Evolutionary conservation across 1,140 invertebrate species (phyloP).

Genomic region (Heliothis subflexa): DNA sequence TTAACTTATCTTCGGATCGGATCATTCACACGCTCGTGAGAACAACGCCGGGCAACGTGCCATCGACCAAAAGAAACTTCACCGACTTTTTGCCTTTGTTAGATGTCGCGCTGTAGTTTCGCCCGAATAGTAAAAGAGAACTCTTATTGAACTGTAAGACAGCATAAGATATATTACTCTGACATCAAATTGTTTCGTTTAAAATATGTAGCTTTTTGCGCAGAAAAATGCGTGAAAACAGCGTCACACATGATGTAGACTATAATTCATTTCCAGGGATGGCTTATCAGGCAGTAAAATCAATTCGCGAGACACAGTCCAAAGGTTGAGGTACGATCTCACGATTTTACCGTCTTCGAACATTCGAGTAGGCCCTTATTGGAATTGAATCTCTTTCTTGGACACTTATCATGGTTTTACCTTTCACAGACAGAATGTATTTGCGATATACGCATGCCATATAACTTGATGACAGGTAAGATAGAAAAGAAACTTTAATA

Average conservation of each 20-base stretch:
- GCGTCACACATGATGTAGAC: background rate
- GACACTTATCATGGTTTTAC: background rate
- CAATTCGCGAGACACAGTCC: constrained; percentile 25
- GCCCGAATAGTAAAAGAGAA: constrained; percentile 28
- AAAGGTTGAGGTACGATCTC: constrained; percentile 8
- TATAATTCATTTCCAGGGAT: constrained; percentile 21
- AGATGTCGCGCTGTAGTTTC: constrained; percentile 25
- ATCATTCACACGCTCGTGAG: constrained; percentile 41
- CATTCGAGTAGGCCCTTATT: background rate
- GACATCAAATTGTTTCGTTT: background rate
- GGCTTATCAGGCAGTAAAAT: constrained; percentile 13
- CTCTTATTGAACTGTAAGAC: constrained; percentile 22
- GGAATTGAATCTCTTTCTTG: background rate
- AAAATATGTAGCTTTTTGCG: background rate
- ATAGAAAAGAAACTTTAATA: constrained; percentile 1
- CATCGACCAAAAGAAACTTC: constrained; percentile 40
- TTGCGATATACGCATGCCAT: background rate
- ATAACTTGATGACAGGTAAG: background rate
- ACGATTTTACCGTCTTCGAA: background rate
- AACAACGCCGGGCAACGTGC: constrained; percentile 37
- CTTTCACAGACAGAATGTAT: background rate
- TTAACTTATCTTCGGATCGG: constrained; percentile 40
- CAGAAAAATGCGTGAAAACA: background rate
- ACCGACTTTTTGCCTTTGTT: constrained; percentile 36
- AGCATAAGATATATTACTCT: constrained; percentile 2